These are phyloP conservation scores for Oscheius sp. DNA, from an alignment of 1,140 invertebrate genomes.

Conservation along the genomic window DNA sequence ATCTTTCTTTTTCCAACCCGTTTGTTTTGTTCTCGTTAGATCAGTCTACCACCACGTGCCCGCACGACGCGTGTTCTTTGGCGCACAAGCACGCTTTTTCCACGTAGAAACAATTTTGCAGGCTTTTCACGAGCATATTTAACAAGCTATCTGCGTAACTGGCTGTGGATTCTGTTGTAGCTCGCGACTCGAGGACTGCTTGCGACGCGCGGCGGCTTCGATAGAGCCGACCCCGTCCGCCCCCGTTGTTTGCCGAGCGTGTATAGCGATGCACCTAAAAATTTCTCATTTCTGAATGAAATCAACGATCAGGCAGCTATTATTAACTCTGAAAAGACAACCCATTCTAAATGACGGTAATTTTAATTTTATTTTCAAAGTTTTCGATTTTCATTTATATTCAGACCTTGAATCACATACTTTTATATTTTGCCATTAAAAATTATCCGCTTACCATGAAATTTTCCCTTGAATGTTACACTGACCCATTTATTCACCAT, in stretches of 20 bases:
- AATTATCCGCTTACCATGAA: too few species aligned
- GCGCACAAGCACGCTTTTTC: neutral
- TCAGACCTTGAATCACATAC: too few species aligned
- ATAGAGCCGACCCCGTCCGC: slow-evolving; percentile 11
- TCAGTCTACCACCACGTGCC: too few species aligned
- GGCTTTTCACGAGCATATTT: slow-evolving; percentile 9
- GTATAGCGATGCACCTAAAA: slow-evolving; percentile 6
- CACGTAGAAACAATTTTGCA: neutral
- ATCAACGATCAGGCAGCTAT: too few species aligned
- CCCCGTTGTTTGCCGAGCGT: slow-evolving; percentile 10
- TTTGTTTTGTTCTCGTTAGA: too few species aligned
- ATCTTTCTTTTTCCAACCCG: neutral
- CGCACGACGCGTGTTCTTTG: neutral
- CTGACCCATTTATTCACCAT: too few species aligned
- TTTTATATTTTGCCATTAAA: too few species aligned
- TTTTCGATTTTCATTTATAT: too few species aligned
- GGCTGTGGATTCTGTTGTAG: slow-evolving; percentile 6
- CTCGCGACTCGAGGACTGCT: slow-evolving; percentile 3
- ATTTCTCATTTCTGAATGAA: neutral
- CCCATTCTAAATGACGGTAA: too few species aligned
- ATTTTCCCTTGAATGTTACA: too few species aligned
- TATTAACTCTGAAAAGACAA: too few species aligned
- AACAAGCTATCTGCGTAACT: slow-evolving; percentile 11
- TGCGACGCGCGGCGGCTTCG: slow-evolving; percentile 1
- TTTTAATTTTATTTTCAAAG: too few species aligned